Evolutionary conservation across 1,140 invertebrate genomes (phyloP).

Genomic region (Elysia chlorotica): DNA sequence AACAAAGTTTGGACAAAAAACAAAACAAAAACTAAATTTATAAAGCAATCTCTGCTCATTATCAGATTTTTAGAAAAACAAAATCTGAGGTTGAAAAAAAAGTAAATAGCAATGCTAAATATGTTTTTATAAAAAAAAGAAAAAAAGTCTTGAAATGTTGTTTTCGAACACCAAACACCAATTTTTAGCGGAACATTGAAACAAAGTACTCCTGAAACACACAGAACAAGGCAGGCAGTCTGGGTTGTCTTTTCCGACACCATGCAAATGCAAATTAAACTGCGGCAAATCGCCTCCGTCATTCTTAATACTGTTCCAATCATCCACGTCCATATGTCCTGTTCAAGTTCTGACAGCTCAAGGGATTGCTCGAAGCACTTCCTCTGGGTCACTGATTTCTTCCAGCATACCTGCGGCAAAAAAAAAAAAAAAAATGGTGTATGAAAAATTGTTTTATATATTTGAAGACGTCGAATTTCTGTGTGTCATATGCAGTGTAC

Average conservation of each 20-base stretch:
- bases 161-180: no score
- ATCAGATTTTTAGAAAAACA: no score
- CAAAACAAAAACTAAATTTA: no score
- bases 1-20: no score
- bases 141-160: no score
- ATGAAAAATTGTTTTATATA: background rate
- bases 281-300: background rate
- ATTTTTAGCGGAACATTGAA: no score
- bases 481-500: no score
- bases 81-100: no score
- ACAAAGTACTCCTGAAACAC: background rate
- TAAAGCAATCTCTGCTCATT: no score
- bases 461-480: background rate
- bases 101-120: no score
- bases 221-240: background rate
- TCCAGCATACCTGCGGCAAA: slow-evolving; percentile 68
- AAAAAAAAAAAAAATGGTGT: background rate
- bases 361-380: slow-evolving; percentile 66
- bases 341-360: slow-evolving; percentile 45
- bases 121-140: no score
- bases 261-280: background rate
- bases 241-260: background rate
- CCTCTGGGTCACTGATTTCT: slow-evolving; percentile 68
- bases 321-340: no score
- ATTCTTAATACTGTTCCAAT: background rate